These are phyloP conservation scores for Drosophila imparisetae DNA, from an alignment of 2,888 invertebrate species.

Conservation along the genomic window DNA sequence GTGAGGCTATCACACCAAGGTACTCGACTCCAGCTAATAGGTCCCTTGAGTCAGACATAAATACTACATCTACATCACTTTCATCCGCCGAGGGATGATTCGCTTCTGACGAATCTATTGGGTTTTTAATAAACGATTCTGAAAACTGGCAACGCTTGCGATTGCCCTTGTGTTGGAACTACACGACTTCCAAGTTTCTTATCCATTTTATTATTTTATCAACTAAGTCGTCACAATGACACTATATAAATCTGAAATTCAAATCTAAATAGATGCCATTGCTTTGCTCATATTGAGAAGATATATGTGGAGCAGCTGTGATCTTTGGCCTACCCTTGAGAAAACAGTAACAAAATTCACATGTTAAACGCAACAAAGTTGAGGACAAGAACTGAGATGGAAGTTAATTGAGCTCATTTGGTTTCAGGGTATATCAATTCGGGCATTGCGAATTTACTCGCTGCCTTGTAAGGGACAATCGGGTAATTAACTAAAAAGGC, in stretches of 20 bases:
- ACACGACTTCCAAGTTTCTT: not conserved
- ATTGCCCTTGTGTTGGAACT: not conserved
- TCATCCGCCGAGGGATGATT: not conserved
- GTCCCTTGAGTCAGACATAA: not conserved
- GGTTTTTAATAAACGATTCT: not conserved
- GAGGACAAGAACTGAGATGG: not conserved
- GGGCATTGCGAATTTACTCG: not conserved
- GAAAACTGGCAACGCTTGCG: not conserved
- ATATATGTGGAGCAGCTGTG: not conserved
- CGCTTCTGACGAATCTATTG: not conserved
- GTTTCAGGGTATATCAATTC: not conserved
- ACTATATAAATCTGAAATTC: not conserved
- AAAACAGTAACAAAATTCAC: no score
- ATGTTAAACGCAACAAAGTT: not conserved
- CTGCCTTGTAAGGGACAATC: not conserved
- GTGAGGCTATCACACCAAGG: not conserved
- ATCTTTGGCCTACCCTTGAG: no score
- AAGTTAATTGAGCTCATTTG: not conserved
- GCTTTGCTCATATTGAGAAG: not conserved
- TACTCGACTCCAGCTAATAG: not conserved
- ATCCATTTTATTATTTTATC: not conserved
- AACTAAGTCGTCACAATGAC: not conserved
- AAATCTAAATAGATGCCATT: not conserved
- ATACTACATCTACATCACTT: not conserved
- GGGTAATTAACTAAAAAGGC: not conserved